Conservation (phyloP, 2,113 vertebrate genomes). For the Heterotilapia buettikoferi region DNA sequence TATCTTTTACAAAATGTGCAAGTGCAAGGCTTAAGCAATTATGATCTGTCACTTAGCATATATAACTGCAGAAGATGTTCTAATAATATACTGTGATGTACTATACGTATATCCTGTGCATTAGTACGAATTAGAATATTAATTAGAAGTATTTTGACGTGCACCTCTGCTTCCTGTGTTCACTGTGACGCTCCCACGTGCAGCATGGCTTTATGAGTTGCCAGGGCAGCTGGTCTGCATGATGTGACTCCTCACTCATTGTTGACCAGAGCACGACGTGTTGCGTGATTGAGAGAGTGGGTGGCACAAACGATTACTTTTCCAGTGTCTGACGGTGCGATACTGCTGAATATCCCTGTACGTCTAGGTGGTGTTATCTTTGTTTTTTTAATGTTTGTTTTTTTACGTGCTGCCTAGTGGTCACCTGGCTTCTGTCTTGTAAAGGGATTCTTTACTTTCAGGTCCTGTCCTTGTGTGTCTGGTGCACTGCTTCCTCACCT, state of each 20-base stretch:
- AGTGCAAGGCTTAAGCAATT: not conserved
- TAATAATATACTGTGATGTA: not conserved
- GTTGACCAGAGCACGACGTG: not conserved
- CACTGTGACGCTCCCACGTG: conserved; percentile 44
- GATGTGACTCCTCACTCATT: conserved; percentile 29
- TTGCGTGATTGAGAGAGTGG: conserved; percentile 13
- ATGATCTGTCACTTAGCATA: not conserved
- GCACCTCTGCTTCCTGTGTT: conserved; percentile 52
- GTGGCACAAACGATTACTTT: not conserved
- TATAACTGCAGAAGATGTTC: not conserved
- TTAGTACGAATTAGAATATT: too few species aligned
- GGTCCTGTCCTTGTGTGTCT: not conserved
- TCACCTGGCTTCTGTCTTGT: not conserved
- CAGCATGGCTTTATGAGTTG: conserved; percentile 60
- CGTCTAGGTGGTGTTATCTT: not conserved
- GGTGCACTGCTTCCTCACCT: not conserved
- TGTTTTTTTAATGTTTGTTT: not conserved
- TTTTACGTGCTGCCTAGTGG: not conserved
- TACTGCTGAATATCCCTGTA: not conserved
- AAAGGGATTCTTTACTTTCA: not conserved
- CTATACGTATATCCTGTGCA: not conserved
- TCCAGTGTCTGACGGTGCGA: not conserved
- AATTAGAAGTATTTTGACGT: conserved; percentile 4
- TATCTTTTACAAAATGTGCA: not conserved
- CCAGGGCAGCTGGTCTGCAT: conserved; percentile 38